Percentiles rank a stretch among this genome's conserved stretches.
phyloP scores from a whole-genome alignment of 2,797 vertebrate species.

The Halcyon chelicuti region DNA sequence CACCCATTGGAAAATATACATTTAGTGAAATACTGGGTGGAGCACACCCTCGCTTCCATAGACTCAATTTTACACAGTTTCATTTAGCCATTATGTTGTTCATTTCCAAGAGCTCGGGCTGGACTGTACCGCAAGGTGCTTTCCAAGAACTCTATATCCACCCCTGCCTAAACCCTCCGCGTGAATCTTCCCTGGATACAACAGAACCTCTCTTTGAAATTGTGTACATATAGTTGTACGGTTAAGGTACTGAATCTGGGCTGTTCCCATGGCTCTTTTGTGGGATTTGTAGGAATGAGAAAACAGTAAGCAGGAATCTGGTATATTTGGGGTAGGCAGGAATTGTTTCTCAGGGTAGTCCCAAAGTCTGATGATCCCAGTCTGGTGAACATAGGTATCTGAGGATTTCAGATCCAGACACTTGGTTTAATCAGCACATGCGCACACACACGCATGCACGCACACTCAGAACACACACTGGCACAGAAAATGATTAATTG shows the following conservation, averaged over 20 bases:
- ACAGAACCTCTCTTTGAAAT: background rate
- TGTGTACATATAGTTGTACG: rapidly evolving
- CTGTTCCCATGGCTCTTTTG: background rate
- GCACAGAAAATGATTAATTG: background rate
- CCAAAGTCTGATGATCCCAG: background rate
- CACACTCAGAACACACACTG: background rate
- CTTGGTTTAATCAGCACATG: background rate
- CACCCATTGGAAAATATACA: background rate
- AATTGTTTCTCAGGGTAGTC: background rate
- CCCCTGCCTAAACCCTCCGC: background rate
- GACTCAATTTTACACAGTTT: background rate
- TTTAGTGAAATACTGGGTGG: background rate
- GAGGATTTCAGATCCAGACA: conserved; percentile 17
- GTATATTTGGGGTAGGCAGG: background rate
- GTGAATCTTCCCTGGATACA: background rate
- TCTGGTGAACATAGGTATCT: background rate
- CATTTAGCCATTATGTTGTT: background rate
- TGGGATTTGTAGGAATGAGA: background rate
- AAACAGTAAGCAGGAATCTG: background rate
- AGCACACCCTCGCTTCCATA: background rate
- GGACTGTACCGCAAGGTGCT: background rate
- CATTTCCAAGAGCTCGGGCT: background rate
- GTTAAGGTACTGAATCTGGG: background rate
- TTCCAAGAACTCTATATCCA: background rate
- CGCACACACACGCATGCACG: rapidly evolving